A percentile compares a stretch with the other conserved stretches of the same genome.
Conservation (phyloP, 2,797 vertebrate species). For the Mormyrus hasselquistii region DNA sequence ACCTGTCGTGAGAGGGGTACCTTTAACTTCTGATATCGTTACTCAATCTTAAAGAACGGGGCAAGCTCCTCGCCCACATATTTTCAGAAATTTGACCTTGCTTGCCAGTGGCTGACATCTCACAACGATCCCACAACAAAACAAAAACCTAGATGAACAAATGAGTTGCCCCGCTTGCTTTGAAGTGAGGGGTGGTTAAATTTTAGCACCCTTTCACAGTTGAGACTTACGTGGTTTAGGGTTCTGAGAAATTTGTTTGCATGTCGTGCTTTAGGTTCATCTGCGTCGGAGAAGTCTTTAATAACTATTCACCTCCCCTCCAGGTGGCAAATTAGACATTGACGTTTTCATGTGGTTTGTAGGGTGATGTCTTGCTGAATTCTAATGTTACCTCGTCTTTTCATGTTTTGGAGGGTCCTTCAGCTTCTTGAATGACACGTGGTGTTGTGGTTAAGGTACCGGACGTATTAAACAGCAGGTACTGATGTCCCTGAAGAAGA, state of each 20-base stretch:
- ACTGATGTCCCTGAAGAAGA: background rate
- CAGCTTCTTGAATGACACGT: background rate
- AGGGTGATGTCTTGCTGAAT: background rate
- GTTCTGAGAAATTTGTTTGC: background rate
- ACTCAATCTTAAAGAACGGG: background rate
- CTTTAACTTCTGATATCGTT: background rate
- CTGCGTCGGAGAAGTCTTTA: background rate
- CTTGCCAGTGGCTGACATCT: background rate
- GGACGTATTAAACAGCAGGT: background rate
- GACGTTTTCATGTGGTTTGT: background rate
- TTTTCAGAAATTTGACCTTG: slow-evolving; percentile 14
- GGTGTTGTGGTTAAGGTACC: background rate
- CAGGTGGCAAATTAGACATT: background rate
- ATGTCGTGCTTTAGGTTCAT: background rate
- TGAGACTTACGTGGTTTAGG: background rate
- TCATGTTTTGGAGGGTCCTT: background rate
- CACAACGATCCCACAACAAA: background rate
- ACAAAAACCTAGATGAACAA: background rate
- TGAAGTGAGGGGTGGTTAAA: background rate
- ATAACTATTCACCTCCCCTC: background rate
- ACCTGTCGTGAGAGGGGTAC: background rate
- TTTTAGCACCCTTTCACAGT: background rate
- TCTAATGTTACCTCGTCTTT: background rate
- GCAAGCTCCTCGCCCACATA: background rate
- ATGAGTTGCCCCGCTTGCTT: background rate